Base-by-base conservation (phyloP, 2,888 invertebrate species). In the Ischnus inquisitorius region DNA sequence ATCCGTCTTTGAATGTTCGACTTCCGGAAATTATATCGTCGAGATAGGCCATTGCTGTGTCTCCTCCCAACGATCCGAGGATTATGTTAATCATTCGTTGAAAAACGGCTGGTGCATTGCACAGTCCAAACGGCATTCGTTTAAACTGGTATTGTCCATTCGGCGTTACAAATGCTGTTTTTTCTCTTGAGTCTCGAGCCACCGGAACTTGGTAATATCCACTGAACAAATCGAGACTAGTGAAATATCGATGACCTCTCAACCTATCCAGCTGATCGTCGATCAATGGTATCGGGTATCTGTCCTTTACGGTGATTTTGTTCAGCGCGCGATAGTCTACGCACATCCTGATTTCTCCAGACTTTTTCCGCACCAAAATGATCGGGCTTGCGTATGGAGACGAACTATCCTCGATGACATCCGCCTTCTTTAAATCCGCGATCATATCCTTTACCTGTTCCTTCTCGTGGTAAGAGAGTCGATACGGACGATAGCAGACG, bases 151-250 rank as follows among this genome's bases (percentile, higher is more conserved):
- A n/a, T n/a, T n/a, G n/a, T n/a, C n/a, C n/a, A n/a, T n/a, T n/a
- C n/a, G n/a, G n/a, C n/a, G n/a, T n/a, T n/a, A n/a, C n/a, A n/a
- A n/a, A n/a, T n/a, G n/a, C n/a, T n/a, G n/a, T n/a, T n/a, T n/a
- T n/a, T n/a, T n/a, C n/a, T n/a, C n/a, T n/a, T n/a, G n/a, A 51
- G 51, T 51, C 51, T 16, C 51, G 51, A 51, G 51, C 0, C 10
- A 93, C 86, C 0, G 86, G 88, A 6, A 93, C 90, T 74, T 92
- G 92, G 39, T 89, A 88, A 74, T 90, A 90, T 0, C 92, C 92
- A 5, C 82, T 85, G 51, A 87, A 88, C 8, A 91, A 34, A 67
- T 93, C 91, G 2, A 93, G 77, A 14, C 87, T 86, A 34, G 69
- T 78, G 51, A 78, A 78, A 57, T 43, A 77, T 4, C 43, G 16